Percentiles rank a stretch among this genome's conserved stretches.
Evolutionary conservation across 2,888 invertebrate species (phyloP).

Genomic region (Neoitamus cyanurus): DNA sequence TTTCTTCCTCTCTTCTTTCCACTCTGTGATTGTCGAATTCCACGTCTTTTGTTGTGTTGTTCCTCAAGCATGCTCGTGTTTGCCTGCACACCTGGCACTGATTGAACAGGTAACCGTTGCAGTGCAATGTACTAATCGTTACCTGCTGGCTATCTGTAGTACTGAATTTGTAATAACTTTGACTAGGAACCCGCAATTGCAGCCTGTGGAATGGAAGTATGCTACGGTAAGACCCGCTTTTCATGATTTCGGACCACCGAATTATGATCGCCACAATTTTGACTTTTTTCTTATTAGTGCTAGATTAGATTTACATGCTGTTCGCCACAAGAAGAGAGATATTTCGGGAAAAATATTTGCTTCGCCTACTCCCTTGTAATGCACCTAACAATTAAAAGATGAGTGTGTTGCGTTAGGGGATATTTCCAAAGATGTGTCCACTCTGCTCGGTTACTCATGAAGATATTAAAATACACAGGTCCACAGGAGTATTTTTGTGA

Average conservation of each 20-base stretch:
- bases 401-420: not conserved
- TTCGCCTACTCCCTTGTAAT: not conserved
- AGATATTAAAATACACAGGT: no score
- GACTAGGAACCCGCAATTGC: not conserved
- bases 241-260: not conserved
- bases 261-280: not conserved
- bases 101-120: constrained; percentile 44
- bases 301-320: not conserved
- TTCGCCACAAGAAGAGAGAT: not conserved
- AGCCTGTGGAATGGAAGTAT: not conserved
- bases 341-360: not conserved
- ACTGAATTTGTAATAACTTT: constrained; percentile 31
- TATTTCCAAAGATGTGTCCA: not conserved
- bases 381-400: not conserved
- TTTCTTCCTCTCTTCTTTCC: constrained; percentile 41
- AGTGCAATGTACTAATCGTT: constrained; percentile 40
- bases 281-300: not conserved
- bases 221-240: not conserved
- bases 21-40: constrained; percentile 35
- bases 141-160: not conserved
- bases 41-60: constrained; percentile 20
- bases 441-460: not conserved
- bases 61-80: constrained; percentile 27
- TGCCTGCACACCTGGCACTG: constrained; percentile 46
- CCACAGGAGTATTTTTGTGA: not conserved